These are phyloP conservation scores for Panopea generosa DNA, from an alignment of 2,888 invertebrate species.

Conservation along the genomic window DNA sequence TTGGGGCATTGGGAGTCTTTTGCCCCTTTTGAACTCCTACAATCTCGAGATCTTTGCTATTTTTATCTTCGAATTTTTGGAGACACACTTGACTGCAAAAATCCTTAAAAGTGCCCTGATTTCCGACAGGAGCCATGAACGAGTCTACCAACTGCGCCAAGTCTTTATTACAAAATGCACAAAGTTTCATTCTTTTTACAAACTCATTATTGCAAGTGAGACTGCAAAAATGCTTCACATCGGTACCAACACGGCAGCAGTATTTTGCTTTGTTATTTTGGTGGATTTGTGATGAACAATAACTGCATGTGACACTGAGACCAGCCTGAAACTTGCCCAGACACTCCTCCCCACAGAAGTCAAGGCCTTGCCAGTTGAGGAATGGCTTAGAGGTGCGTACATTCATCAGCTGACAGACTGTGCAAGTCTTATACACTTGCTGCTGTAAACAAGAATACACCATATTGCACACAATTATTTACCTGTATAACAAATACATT, in stretches of 20 bases:
- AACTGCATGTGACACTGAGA: conserved; percentile 92
- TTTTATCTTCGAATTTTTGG: conserved; percentile 88
- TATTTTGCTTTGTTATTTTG: conserved; percentile 95
- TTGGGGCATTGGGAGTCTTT: conserved; percentile 54
- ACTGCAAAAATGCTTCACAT: conserved; percentile 96
- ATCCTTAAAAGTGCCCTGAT: conserved; percentile 93
- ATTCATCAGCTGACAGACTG: conserved; percentile 80
- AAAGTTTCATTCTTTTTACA: conserved; percentile 95
- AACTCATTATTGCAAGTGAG: conserved; percentile 94
- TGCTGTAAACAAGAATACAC: too few relatives aligned
- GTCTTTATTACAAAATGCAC: conserved; percentile 96
- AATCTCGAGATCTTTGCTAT: conserved; percentile 72
- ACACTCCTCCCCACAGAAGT: conserved; percentile 95
- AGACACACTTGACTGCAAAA: conserved; percentile 90
- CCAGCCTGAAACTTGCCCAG: conserved; percentile 92
- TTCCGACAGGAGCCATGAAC: conserved; percentile 94
- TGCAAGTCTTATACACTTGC: conserved; percentile 75
- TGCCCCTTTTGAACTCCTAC: conserved; percentile 61
- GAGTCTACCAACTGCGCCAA: conserved; percentile 89
- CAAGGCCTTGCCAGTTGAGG: conserved; percentile 94
- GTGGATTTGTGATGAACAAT: conserved; percentile 92
- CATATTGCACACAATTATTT: too few relatives aligned
- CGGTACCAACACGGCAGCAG: conserved; percentile 96
- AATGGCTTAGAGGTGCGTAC: conserved; percentile 75
- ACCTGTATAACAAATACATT: too few relatives aligned